Base-by-base conservation (phyloP, 1,140 invertebrate genomes). In the Chymomyza costata region DNA sequence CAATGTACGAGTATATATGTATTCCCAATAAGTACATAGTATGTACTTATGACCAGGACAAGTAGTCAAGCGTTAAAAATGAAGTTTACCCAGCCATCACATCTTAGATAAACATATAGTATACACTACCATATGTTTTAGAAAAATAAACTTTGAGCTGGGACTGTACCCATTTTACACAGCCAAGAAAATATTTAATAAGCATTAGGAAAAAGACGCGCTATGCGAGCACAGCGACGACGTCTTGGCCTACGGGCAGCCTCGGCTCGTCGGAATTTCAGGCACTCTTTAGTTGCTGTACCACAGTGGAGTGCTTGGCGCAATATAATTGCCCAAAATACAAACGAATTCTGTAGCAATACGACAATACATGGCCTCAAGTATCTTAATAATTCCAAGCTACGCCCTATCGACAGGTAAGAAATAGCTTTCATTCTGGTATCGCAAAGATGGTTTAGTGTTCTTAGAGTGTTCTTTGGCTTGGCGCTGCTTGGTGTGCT, bases 301-400 rank as follows among this genome's bases (percentile, higher is more conserved):
- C n/a, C n/a, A n/a, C 73, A 10, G 16, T 35, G 16, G 18, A 16
- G n/a, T 6, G 61, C 31, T 17, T 80, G 67, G 64, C 53, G 64
- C 2, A 37, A 38, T 5, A 58, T 80, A 18, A 16, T 78, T 13
- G 48, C 73, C n/a, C 39, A 48, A 30, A 78, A 78, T 17, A 83
- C 65, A 8, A 71, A 83, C 47, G 81, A 82, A 31, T 83, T 84
- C 32, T 84, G 81, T 40, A 68, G 67, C 30, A 74, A 74, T 46
- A 81, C 81, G 5, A 82, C 64, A 6, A 58, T 83, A 51, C 82
- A 83, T 46, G 82, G 82, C 3, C 43, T 82, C 0, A 84, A 84
- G 50, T 84, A 84, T 28, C 64, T 84, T 7, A 69, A 60, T 30
- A 74, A 71, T 41, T 31, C 50, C 6, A 52, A 59, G 18, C 47